Conservation (phyloP, 35 echinoderm and acorn worm genomes). For the Hemicentrotus pulcherrimus region DNA sequence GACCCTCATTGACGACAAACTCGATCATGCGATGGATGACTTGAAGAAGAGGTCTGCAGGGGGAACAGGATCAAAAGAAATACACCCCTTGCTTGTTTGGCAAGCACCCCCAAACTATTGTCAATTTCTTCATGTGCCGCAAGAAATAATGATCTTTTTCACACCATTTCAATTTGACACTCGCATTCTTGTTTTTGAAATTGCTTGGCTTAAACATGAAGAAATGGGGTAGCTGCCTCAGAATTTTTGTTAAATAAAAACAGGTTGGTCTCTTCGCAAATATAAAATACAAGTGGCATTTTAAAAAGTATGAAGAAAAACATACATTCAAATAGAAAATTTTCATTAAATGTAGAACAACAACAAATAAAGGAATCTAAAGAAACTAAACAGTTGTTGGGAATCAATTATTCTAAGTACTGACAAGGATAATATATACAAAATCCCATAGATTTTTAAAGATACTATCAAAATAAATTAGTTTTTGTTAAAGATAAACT, state of each 20-base stretch:
- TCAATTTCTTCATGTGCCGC: neutral
- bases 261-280: neutral
- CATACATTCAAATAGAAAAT: too few relatives aligned
- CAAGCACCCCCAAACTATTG: neutral
- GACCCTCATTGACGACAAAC: constrained; percentile 98
- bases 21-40: constrained; percentile 97
- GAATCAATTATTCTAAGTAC: too few relatives aligned
- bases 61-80: constrained; percentile 55
- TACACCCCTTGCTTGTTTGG: constrained; percentile 55
- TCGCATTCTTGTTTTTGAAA: neutral
- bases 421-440: too few relatives aligned
- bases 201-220: too few relatives aligned
- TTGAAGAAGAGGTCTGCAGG: constrained; percentile 79
- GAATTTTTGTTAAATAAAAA: neutral
- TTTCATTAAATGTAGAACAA: too few relatives aligned
- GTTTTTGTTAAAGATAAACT: too few relatives aligned
- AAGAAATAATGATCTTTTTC: neutral
- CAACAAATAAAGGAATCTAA: too few relatives aligned
- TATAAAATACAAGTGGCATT: neutral
- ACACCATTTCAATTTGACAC: neutral
- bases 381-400: too few relatives aligned
- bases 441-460: too few relatives aligned
- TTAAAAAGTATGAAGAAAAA: neutral
- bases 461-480: too few relatives aligned
- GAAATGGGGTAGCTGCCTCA: neutral